A percentile compares a stretch with the other conserved stretches of the same genome.
phyloP scores from a whole-genome alignment of 2,113 vertebrate species.

The Ciconia maguari region DNA sequence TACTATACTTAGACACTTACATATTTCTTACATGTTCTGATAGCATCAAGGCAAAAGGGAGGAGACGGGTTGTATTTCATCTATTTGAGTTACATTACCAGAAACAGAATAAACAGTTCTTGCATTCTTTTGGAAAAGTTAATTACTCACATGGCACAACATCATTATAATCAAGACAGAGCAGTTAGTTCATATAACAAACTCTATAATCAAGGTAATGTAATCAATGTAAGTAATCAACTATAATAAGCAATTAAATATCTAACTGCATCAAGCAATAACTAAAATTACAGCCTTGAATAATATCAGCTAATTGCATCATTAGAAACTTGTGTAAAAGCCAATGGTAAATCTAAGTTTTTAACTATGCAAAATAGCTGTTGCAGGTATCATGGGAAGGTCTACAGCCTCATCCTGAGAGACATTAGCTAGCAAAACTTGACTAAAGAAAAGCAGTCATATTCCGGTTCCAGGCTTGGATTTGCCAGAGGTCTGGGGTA shows the following conservation, averaged over 20 bases:
- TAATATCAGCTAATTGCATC: slow-evolving; percentile 40
- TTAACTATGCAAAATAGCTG: background rate
- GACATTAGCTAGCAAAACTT: background rate
- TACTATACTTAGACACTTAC: background rate
- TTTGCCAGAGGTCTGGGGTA: background rate
- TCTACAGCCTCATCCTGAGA: background rate
- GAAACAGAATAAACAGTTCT: slow-evolving; percentile 12
- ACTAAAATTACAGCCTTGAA: slow-evolving; percentile 39
- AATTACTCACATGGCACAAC: slow-evolving; percentile 24
- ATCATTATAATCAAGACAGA: slow-evolving; percentile 58
- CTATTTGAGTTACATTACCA: background rate
- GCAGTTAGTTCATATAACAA: slow-evolving; percentile 47
- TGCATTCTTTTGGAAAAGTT: slow-evolving; percentile 18
- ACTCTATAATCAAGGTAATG: slow-evolving; percentile 51
- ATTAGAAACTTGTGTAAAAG: slow-evolving; percentile 32
- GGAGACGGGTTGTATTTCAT: background rate
- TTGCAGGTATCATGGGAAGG: background rate
- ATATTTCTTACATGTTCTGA: background rate
- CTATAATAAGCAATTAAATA: slow-evolving; percentile 56
- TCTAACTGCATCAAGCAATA: slow-evolving; percentile 49
- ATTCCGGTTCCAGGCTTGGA: background rate
- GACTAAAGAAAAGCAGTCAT: background rate
- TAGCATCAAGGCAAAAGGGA: background rate
- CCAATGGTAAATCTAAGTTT: background rate
- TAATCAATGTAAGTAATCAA: slow-evolving; percentile 58